Base-by-base conservation (phyloP, 2,888 invertebrate species). In the Philhelius pedissequus region DNA sequence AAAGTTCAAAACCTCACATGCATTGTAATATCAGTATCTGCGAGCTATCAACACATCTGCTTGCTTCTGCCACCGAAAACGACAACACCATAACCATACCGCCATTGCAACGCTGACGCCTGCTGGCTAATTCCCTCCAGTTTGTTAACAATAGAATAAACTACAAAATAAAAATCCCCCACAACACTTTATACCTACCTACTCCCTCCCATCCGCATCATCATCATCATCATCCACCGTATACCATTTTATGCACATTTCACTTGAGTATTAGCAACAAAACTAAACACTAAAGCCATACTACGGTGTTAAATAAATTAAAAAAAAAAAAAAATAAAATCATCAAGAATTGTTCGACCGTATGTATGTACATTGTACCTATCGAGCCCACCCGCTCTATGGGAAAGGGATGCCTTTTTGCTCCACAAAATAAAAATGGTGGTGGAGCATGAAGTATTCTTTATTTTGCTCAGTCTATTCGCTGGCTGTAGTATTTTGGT, bases 71-170 rank as follows among this genome's bases (percentile, higher is more conserved):
- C 18, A 43, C 62, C 27, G n/a, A n/a, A n/a, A n/a, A n/a, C n/a
- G n/a, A n/a, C n/a, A n/a, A n/a, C n/a, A n/a, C n/a, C n/a, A n/a
- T n/a, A 30, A 56, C 13, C 6, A 18, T 35, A 30, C 64, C 64
- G 50, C 58, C 64, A 62, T 35, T 50, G 30, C 48, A 30, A n/a
- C 25, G n/a, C 38, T 13, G 7, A 25, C 43, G 71, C 58, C 71
- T 71, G 75, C 75, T 84, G 69, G 70, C 79, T 84, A 84, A 84
- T 84, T 80, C 84, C 84, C 71, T 84, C 76, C 79, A 84, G 84
- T 84, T 84, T 80, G 84, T 84, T 84, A 84, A 84, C 84, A 84
- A 84, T 84, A 66, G 79, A 79, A 79, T 79, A 75, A 75, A 79
- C 75, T 79, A 75, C 45, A 27, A 70, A 83, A 83, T 74, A 78